These are phyloP conservation scores for Acleris laterana DNA, from an alignment of 2,888 invertebrate species.

Conservation along the genomic window DNA sequence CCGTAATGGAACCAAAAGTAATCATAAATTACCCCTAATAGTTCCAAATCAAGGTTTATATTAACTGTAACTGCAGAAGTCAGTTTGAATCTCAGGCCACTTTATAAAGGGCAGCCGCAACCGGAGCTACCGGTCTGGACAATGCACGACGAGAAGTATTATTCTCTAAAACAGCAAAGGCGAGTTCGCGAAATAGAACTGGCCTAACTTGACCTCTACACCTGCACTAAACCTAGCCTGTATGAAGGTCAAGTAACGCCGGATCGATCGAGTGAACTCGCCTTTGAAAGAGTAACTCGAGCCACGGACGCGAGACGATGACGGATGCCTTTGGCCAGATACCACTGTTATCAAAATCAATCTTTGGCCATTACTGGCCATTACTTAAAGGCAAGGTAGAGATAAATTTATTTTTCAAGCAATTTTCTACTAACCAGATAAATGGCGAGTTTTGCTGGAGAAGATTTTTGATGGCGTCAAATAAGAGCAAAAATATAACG, in stretches of 20 bases:
- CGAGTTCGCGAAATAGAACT: too few relatives aligned
- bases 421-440: not conserved
- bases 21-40: too few relatives aligned
- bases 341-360: conserved; percentile 13
- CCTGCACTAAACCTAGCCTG: too few relatives aligned
- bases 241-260: too few relatives aligned
- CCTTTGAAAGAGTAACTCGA: not conserved
- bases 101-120: conserved; percentile 64
- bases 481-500: too few relatives aligned
- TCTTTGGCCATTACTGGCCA: not conserved
- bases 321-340: conserved; percentile 7
- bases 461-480: too few relatives aligned
- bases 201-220: too few relatives aligned
- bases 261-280: too few relatives aligned
- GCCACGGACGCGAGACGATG: conserved; percentile 21
- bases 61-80: not conserved
- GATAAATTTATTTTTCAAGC: not conserved
- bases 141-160: conserved; percentile 51
- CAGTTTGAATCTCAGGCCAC: conserved; percentile 38
- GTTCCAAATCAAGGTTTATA: not conserved
- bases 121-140: conserved; percentile 73
- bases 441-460: too few relatives aligned
- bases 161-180: too few relatives aligned
- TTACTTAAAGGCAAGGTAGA: not conserved
- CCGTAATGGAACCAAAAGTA: too few relatives aligned